A percentile compares a stretch with the other conserved stretches of the same genome.
Evolutionary conservation across 2,113 vertebrate genomes (phyloP).

Genomic region (Tiliqua scincoides): DNA sequence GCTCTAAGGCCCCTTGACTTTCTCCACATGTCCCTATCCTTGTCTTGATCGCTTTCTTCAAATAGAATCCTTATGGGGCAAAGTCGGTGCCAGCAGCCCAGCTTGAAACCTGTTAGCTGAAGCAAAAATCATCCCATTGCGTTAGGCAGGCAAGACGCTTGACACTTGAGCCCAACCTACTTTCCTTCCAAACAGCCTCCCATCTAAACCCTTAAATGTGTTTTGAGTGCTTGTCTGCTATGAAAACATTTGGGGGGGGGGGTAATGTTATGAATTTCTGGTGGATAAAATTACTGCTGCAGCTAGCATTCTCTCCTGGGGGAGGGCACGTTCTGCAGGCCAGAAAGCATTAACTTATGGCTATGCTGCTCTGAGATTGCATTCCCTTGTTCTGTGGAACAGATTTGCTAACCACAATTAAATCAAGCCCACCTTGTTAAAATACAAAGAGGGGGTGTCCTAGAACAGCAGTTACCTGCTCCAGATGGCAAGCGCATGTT

Average conservation of each 20-base stretch:
- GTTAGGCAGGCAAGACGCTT: slow-evolving; percentile 70
- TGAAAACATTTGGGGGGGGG: slow-evolving; percentile 25
- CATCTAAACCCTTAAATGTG: slow-evolving; percentile 71
- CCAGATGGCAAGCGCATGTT: not conserved
- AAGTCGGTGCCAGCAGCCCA: slow-evolving; percentile 66
- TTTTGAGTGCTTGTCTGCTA: slow-evolving; percentile 60
- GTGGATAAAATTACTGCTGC: slow-evolving; percentile 56
- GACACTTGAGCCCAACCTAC: slow-evolving; percentile 75
- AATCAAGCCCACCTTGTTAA: not conserved
- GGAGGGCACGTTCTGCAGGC: slow-evolving; percentile 43
- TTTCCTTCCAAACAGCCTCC: slow-evolving; percentile 70
- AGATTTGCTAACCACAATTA: not conserved
- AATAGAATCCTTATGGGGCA: slow-evolving; percentile 77
- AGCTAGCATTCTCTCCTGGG: slow-evolving; percentile 35
- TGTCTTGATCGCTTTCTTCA: slow-evolving; percentile 70
- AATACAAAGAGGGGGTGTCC: not conserved
- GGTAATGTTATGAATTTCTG: slow-evolving; percentile 51
- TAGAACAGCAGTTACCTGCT: fast-evolving
- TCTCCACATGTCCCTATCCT: slow-evolving; percentile 63
- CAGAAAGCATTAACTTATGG: slow-evolving; percentile 22
- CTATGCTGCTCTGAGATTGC: slow-evolving; percentile 41
- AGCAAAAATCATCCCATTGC: slow-evolving; percentile 70
- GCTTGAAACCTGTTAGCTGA: slow-evolving; percentile 75
- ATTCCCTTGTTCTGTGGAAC: not conserved
- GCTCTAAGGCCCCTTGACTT: slow-evolving; percentile 60